Percentiles rank a stretch among this genome's conserved stretches.
phyloP scores from a whole-genome alignment of 2,888 invertebrate genomes.

The Cantharis rufa region DNA sequence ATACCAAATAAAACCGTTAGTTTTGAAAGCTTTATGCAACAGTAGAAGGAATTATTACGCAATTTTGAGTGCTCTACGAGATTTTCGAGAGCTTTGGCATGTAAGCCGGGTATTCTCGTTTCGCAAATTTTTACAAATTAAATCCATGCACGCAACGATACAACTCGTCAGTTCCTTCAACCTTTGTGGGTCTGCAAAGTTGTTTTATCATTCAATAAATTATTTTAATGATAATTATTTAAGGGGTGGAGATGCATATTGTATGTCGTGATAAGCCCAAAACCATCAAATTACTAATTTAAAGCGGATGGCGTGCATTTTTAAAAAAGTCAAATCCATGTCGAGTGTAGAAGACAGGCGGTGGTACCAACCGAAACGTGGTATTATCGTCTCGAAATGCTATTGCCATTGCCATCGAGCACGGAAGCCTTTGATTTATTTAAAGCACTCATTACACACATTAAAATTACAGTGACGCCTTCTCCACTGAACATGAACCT shows the following conservation, averaged over 20 bases:
- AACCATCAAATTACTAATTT: conserved; percentile 15
- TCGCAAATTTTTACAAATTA: not conserved
- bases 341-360: conserved; percentile 12
- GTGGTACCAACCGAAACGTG: conserved; percentile 23
- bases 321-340: conserved; percentile 13
- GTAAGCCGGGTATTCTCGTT: not conserved
- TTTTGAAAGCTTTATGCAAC: not conserved
- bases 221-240: not conserved
- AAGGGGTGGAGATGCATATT: not conserved
- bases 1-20: not conserved
- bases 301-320: conserved; percentile 10
- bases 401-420: conserved; percentile 8
- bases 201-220: not conserved
- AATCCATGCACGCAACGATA: not conserved
- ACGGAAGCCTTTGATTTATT: conserved; percentile 25
- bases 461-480: conserved; percentile 23
- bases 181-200: not conserved
- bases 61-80: not conserved
- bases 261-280: not conserved
- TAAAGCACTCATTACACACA: conserved; percentile 9
- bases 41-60: not conserved
- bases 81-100: not conserved
- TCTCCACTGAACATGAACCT: not conserved
- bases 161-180: not conserved
- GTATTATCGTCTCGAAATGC: conserved; percentile 22